Evolutionary conservation across 2,113 vertebrate species (phyloP), one percentile per base, ranked within the genome.

Genomic region (Gallinago jamesoni): DNA sequence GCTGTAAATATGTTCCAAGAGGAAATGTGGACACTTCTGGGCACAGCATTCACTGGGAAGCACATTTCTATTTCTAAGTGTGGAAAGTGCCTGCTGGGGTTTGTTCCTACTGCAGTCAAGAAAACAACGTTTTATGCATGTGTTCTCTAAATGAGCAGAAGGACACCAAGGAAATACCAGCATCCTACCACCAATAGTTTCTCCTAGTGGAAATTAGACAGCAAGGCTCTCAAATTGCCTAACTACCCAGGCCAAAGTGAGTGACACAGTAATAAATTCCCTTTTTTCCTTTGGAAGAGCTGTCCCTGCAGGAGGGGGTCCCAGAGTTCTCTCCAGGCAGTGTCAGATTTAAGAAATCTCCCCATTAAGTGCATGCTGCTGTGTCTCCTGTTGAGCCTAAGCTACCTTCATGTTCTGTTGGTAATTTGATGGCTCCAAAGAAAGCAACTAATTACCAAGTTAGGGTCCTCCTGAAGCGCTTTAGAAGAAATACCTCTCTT

Each of bases 21-120:
- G n/a, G 41, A 93, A 77, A 70, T 6, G 3, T 67, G 21, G 41
- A 43, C 31, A 14, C 5, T 52, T 72, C 47, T 33, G 11, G 10
- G 8, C 23, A 81, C 11, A 59, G 20, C 3, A 1, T 48, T 90
- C 45, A 28, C 33, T 48, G 9, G 10, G 31, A 96, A 69, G 41
- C 27, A 74, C 1, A 1, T 66, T 90, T 83, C 4, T 1, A 31
- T 85, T 87, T 76, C 31, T 45, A 50, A 23, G 21, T 45, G 33
- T 0, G 56, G 18, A 30, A 91, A 48, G 9, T 28, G 13, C 7
- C 55, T 55, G 17, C 55, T 67, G 47, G 48, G 21, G 8, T 31
- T 85, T 62, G 63, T 41, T 80, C 27, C 37, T 47, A 19, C 3
- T 0, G 3, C 0, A 0, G 35, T 83, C 17, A 66, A 69, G 19